These are phyloP conservation scores for Pseudorectes ferrugineus DNA, from an alignment of 2,113 vertebrate genomes.

Conservation along the genomic window DNA sequence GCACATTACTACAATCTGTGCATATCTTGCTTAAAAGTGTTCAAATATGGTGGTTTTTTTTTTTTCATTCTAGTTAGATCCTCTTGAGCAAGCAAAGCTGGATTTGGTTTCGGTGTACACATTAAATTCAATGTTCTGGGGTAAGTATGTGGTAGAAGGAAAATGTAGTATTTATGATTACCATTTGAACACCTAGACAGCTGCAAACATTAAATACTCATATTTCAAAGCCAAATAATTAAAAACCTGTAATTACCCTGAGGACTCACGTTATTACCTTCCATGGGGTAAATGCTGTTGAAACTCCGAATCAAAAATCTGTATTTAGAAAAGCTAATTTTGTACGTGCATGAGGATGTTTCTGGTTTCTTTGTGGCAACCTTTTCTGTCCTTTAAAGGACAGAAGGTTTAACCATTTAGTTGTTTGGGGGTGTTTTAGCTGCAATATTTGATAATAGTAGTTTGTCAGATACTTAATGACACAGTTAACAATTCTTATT, in stretches of 20 bases:
- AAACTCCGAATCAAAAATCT: neutral
- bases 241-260: neutral
- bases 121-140: conserved; percentile 97
- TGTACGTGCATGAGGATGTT: neutral
- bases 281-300: neutral
- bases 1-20: neutral
- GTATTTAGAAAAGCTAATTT: neutral
- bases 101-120: conserved; percentile 93
- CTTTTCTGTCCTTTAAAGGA: neutral
- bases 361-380: neutral
- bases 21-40: neutral
- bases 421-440: neutral
- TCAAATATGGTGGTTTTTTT: neutral
- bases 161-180: neutral
- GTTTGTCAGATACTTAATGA: neutral
- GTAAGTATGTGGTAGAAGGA: conserved; percentile 74
- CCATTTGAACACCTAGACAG: neutral
- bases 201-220: neutral
- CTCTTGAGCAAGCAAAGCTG: conserved; percentile 94
- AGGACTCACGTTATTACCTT: neutral
- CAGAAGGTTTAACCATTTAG: neutral
- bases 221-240: neutral
- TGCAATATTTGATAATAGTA: neutral
- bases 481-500: neutral
- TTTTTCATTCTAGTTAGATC: conserved; percentile 81